Evolutionary conservation across 2,888 invertebrate genomes (phyloP).

Genomic region (Mimas tiliae): DNA sequence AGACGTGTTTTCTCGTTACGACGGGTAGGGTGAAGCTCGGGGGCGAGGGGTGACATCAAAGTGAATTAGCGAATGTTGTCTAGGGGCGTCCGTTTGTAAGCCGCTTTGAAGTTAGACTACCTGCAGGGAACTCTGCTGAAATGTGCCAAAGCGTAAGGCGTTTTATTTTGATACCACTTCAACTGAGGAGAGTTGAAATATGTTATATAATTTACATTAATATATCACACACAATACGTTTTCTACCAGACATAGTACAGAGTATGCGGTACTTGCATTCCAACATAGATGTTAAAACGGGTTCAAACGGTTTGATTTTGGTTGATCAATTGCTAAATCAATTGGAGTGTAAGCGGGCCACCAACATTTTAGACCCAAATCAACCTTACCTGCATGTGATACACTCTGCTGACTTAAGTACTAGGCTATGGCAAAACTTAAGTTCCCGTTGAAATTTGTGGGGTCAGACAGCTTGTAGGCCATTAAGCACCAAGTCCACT

Average conservation of each 20-base stretch:
- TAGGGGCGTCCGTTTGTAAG: conserved; percentile 82
- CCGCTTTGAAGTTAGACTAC: conserved; percentile 80
- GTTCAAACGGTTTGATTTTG: too few species aligned
- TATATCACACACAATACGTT: conserved; percentile 1
- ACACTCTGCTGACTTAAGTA: too few species aligned
- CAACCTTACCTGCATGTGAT: too few species aligned
- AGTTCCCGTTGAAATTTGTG: too few species aligned
- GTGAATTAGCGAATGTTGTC: conserved; percentile 84
- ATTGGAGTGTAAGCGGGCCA: too few species aligned
- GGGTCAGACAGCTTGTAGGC: too few species aligned
- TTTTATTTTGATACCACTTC: conserved; percentile 66
- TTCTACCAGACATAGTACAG: not conserved
- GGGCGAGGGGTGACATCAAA: conserved; percentile 77
- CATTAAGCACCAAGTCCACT: too few species aligned
- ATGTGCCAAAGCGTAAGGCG: conserved; percentile 65
- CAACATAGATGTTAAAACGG: too few species aligned
- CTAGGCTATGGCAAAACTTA: too few species aligned
- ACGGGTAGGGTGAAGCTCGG: conserved; percentile 46
- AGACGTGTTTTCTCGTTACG: conserved; percentile 79
- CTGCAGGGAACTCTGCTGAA: conserved; percentile 68
- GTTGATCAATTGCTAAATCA: too few species aligned
- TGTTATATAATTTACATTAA: conserved; percentile 9
- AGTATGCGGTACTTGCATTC: too few species aligned
- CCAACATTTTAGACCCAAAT: too few species aligned
- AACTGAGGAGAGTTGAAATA: conserved; percentile 26